Base-by-base conservation (phyloP, 2,888 invertebrate species). In the Antheraea assamensis region DNA sequence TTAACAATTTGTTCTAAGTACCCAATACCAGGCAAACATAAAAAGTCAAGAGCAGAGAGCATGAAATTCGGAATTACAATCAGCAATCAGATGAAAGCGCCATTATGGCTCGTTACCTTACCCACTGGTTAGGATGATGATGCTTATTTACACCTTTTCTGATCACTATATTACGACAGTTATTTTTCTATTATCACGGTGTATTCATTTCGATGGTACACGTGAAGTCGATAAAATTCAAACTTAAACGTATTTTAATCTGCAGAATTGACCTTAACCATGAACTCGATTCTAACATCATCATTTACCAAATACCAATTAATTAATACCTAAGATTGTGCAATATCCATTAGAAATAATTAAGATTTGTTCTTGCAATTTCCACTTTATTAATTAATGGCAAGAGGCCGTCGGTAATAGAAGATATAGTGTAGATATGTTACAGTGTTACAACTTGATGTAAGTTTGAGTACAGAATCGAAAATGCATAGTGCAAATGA, bases 21-120 rank as follows among this genome's bases (percentile, higher is more conserved):
- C 8, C n/a, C 42, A 42, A 10, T 42, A 68, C 68, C 68, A 35
- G 68, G 68, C n/a, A 35, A 35, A n/a, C n/a, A 77, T 74, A 77
- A 76, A 75, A 76, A 73, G 35, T 19, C 31, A 70, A 64, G 71
- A 71, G 71, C 72, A 71, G 35, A 47, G 72, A 72, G 73, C 81
- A 77, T 81, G 79, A 80, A 77, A 79, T 79, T 77, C 73, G 70
- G 78, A 81, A 80, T 78, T 75, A 75, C 52, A 72, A 74, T 71
- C 55, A 66, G 74, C 49, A 49, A 66, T 58, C 72, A 75, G 75
- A 75, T 75, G 75, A 75, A 76, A 75, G 74, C 74, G 58, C 47
- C 35, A 52, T 55, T 68, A 55, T 49, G 64, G 58, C 74, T 73
- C 52, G 70, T 76, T 76, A 75, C 72, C 71, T 74, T 66, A 72